Evolutionary conservation across 2,797 vertebrate species (phyloP).

Genomic region (Danio choprae): DNA sequence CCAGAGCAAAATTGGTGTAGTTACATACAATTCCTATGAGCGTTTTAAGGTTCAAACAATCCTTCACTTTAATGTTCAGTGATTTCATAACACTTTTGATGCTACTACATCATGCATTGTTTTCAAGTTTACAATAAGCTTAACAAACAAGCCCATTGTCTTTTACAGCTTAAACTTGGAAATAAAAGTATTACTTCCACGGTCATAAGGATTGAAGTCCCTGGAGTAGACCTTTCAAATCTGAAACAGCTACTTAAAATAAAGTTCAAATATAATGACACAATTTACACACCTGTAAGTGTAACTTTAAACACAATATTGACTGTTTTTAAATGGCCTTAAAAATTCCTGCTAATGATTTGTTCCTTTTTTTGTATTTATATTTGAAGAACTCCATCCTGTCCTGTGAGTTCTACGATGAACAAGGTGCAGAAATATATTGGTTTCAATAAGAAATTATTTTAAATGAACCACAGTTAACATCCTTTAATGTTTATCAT

Average conservation of each 20-base stretch:
- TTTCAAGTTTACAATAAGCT: background rate
- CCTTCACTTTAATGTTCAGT: background rate
- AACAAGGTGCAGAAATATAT: slow-evolving; percentile 25
- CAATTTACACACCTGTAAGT: slow-evolving; percentile 13
- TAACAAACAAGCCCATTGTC: background rate
- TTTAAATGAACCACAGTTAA: background rate
- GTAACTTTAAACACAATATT: background rate
- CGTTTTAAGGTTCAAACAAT: slow-evolving; percentile 65
- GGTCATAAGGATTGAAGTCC: slow-evolving; percentile 68
- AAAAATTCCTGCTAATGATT: background rate
- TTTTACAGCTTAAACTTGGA: background rate
- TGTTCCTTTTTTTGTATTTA: background rate
- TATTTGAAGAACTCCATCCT: background rate
- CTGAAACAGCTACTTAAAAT: slow-evolving; percentile 60
- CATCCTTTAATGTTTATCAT: background rate
- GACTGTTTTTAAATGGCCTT: background rate
- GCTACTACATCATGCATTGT: background rate
- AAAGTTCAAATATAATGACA: slow-evolving; percentile 44
- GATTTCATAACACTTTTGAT: too few relatives aligned
- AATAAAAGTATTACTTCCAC: slow-evolving; percentile 42
- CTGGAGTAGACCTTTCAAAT: background rate
- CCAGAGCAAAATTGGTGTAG: slow-evolving; percentile 56
- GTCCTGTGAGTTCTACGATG: slow-evolving; percentile 52
- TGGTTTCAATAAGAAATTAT: background rate
- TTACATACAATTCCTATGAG: slow-evolving; percentile 53